Evolutionary conservation across 2,797 vertebrate genomes (phyloP), one percentile per base, ranked within the genome.

Genomic region (Chaunax sp.): DNA sequence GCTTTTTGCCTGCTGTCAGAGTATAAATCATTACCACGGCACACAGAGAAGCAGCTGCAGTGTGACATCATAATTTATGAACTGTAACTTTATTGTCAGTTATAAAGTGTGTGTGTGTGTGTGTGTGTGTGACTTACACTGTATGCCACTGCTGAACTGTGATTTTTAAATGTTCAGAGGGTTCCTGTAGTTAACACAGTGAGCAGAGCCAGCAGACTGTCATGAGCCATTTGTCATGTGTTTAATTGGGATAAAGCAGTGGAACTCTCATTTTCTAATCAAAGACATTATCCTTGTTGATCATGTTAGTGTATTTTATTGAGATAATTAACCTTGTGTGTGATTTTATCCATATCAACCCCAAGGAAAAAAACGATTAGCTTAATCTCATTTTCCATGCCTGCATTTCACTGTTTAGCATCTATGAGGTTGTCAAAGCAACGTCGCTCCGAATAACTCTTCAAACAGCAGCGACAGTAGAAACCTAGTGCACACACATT

Each of bases 11-110:
- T n/a, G 71, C 77, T 72, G 82, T 82, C 81, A 83, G 55, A 86
- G 62, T 68, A 55, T 72, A 64, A 88, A 80, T 87, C 86, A 84
- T 90, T 89, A 89, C 88, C 79, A 82, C 64, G 18, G 75, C 71
- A 45, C 67, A 25, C 61, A 64, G 72, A 64, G 52, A 84, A 89
- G 79, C 89, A 87, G 88, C 88, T 87, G 85, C 80, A 38, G 74
- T 12, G 19, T 79, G 83, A 80, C 84, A 64, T 45, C 14, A 51
- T 89, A 86, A 91, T 92, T 88, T 85, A 91, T 89, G 88, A 87
- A 83, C 82, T 47, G 10, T 78, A 84, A 76, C 84, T 89, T 90
- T 87, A 90, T 77, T 83, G 87, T 89, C 87, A 75, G 78, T 78
- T 81, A 85, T 91, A 91, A 89, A 89, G n/a, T n/a, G n/a, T n/a